Percentiles rank a stretch among this genome's conserved stretches.
These are phyloP conservation scores for Ectobius pallidus DNA, from an alignment of 2,888 invertebrate species.

Conservation along the genomic window DNA sequence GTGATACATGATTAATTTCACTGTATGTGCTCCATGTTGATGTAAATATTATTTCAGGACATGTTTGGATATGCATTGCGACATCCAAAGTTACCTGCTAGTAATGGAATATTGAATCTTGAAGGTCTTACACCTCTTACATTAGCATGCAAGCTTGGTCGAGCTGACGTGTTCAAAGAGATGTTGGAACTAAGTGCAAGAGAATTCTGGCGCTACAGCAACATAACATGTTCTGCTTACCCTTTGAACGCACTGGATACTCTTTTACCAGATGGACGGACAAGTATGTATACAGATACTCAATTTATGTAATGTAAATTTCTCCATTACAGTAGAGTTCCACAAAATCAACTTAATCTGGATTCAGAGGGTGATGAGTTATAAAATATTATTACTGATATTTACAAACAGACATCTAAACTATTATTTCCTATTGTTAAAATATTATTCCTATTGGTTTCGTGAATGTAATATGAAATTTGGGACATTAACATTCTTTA, in stretches of 20 bases:
- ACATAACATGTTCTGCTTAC: constrained; percentile 97
- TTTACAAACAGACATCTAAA: no score
- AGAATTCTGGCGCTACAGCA: constrained; percentile 99
- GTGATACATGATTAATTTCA: no score
- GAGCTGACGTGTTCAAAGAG: constrained; percentile 95
- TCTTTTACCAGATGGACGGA: constrained; percentile 89
- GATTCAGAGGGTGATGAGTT: no score
- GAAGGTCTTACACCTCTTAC: constrained; percentile 95
- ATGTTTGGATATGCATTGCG: constrained; percentile 98
- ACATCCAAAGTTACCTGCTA: constrained; percentile 92
- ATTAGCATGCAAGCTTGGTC: constrained; percentile 93
- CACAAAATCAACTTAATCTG: no score
- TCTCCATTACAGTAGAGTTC: neutral
- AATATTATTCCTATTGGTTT: no score
- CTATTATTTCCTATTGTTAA: no score
- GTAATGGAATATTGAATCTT: constrained; percentile 87
- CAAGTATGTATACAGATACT: constrained; percentile 69
- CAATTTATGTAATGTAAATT: neutral
- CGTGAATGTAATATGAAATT: no score
- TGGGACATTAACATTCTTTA: no score
- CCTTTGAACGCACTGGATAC: constrained; percentile 96
- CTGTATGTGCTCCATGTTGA: no score
- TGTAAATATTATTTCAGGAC: constrained; percentile 71
- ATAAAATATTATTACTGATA: no score
- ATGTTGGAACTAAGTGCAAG: constrained; percentile 95